Conservation (phyloP, 2,113 vertebrate species). For the Oceanites oceanicus region DNA sequence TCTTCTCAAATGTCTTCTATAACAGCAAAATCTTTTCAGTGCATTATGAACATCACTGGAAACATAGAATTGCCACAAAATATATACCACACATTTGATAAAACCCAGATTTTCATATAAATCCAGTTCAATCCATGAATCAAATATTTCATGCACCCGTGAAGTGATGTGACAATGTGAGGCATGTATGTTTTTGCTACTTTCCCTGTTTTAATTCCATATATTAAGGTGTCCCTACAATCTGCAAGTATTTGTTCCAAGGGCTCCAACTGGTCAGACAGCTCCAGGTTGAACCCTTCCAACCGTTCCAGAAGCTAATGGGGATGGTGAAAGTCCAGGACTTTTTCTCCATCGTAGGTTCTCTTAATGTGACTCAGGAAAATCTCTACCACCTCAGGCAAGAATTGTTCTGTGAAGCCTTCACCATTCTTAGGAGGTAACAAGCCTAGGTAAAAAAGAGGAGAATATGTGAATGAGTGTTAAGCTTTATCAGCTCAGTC, state of each 20-base stretch:
- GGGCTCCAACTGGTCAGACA: conserved; percentile 66
- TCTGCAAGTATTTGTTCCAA: conserved; percentile 71
- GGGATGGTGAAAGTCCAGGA: conserved; percentile 75
- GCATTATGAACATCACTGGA: neutral
- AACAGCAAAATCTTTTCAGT: neutral
- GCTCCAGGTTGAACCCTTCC: conserved; percentile 71
- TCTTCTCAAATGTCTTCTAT: neutral
- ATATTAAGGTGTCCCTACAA: conserved; percentile 74
- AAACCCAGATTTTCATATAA: neutral
- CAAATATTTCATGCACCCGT: neutral
- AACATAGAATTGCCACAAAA: neutral
- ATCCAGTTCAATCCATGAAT: neutral
- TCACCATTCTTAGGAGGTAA: conserved; percentile 58
- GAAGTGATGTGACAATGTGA: neutral
- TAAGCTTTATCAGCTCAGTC: neutral
- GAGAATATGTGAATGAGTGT: neutral
- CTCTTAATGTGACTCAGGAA: conserved; percentile 70
- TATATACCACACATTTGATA: neutral
- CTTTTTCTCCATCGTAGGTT: conserved; percentile 65
- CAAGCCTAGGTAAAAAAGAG: conserved; percentile 51
- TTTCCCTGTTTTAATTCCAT: conserved; percentile 73
- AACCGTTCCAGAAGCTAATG: conserved; percentile 74
- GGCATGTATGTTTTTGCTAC: neutral
- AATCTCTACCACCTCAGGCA: conserved; percentile 71
- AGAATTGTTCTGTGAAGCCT: conserved; percentile 53